Evolutionary conservation across 2,797 vertebrate genomes (phyloP), one percentile per base, ranked within the genome.

Genomic region (Psittacula echo): DNA sequence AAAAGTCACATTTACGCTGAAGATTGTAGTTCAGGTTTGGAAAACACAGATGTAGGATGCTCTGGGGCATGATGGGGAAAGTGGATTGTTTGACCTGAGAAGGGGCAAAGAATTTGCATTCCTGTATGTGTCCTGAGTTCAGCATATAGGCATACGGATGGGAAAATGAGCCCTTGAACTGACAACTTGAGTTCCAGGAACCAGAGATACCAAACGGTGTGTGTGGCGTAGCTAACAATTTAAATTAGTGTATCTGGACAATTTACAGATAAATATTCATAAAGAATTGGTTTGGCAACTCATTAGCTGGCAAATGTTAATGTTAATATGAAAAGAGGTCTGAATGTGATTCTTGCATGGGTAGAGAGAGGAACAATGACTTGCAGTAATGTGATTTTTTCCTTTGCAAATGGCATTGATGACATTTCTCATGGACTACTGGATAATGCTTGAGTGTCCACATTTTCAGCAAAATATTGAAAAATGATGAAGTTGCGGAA

Each of bases 281-380:
- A 45, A 85, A 81, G 24, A 91, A 83, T 72, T 72, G 29, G 13
- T 18, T 72, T 91, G 85, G 76, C 58, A 94, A 76, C 16, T 79
- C 71, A 64, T 70, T 76, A 81, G 53, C 64, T 90, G 71, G 70
- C 66, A 89, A 54, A 65, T n/a, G 9, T 80, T 95, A 54, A 65
- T n/a, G 9, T 80, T 95, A 80, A 53, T 71, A 51, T n/a, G 64
- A 77, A 90, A 93, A 66, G 41, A 53, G 7, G 47, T 27, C 11
- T 89, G 48, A 92, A 86, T 81, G 67, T 30, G 51, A 48, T 90
- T 79, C 47, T 76, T 90, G 73, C 60, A 65, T 73, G 60, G 84
- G 32, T 62, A 88, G 54, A 81, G 20, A 85, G 29, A 56, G 41
- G 23, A 92, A 83, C 51, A 91, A 85, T 42, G 72, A 77, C 51